These are phyloP conservation scores for Salvator merianae DNA, from an alignment of 2,113 vertebrate genomes.

Conservation along the genomic window DNA sequence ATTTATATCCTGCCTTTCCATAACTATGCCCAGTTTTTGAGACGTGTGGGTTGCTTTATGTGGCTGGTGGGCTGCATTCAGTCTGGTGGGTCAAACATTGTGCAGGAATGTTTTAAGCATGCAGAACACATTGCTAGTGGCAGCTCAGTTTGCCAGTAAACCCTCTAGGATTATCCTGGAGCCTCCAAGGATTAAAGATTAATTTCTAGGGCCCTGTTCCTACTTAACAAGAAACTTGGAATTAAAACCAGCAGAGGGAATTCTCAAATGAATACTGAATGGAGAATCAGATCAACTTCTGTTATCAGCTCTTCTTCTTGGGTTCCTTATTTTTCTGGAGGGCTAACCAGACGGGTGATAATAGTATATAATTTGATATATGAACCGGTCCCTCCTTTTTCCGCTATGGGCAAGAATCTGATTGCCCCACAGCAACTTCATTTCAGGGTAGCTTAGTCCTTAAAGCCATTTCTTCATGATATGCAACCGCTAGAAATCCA, in stretches of 20 bases:
- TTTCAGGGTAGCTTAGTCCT: slow-evolving; percentile 9
- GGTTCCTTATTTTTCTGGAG: neutral
- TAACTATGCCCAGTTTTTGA: neutral
- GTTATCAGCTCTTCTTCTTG: slow-evolving; percentile 14
- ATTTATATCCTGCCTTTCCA: no score
- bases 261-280: neutral
- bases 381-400: neutral
- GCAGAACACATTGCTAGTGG: neutral
- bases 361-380: slow-evolving; percentile 20
- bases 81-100: neutral
- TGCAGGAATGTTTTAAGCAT: neutral
- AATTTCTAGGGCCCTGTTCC: neutral
- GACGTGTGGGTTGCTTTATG: neutral
- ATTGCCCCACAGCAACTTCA: slow-evolving; percentile 13
- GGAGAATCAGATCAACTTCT: neutral
- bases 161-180: slow-evolving; percentile 9
- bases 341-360: slow-evolving; percentile 5
- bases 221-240: slow-evolving; percentile 6
- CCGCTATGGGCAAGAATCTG: slow-evolving; percentile 14
- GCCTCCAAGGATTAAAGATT: slow-evolving; percentile 11
- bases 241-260: slow-evolving; percentile 26
- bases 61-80: neutral
- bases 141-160: neutral
- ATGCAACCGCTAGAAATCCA: neutral
- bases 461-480: slow-evolving; percentile 36